These are phyloP conservation scores for Hypselothyrea guttata DNA, from an alignment of 2,888 invertebrate genomes.

Conservation along the genomic window DNA sequence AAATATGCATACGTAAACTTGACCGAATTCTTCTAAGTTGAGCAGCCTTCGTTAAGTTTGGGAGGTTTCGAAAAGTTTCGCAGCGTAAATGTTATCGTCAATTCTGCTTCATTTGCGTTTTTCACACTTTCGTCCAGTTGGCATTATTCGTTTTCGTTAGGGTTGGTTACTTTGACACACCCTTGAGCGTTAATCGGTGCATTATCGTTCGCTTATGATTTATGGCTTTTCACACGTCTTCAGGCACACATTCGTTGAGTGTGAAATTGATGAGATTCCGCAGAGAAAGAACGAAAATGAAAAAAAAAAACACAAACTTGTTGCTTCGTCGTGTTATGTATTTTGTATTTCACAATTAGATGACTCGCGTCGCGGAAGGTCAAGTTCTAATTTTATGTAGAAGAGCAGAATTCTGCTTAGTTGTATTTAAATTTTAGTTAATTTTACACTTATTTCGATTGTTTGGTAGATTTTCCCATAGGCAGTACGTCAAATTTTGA, in stretches of 20 bases:
- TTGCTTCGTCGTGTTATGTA: too few relatives aligned
- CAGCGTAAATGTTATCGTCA: too few relatives aligned
- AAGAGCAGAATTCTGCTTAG: not conserved
- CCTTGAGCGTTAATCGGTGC: not conserved
- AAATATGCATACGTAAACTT: too few relatives aligned
- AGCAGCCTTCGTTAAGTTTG: too few relatives aligned
- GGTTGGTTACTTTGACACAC: too few relatives aligned
- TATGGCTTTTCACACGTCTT: constrained; percentile 9
- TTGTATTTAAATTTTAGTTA: not conserved
- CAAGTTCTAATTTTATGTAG: constrained; percentile 40
- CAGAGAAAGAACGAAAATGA: too few relatives aligned
- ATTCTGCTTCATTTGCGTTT: too few relatives aligned
- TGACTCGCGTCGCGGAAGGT: constrained; percentile 46
- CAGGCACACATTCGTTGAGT: constrained; percentile 11
- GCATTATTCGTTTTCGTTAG: too few relatives aligned
- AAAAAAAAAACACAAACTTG: too few relatives aligned
- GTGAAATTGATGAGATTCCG: constrained; percentile 19
- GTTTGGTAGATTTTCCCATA: constrained; percentile 32
- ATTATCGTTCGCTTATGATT: constrained; percentile 9
- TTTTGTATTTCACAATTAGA: constrained; percentile 15
- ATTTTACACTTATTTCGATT: constrained; percentile 37
- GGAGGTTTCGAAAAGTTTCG: too few relatives aligned
- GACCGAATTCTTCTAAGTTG: too few relatives aligned
- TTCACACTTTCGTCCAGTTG: too few relatives aligned
- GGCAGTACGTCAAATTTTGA: constrained; percentile 49